Base-by-base conservation (phyloP, 2,888 invertebrate genomes). In the Dorcus hopei region DNA sequence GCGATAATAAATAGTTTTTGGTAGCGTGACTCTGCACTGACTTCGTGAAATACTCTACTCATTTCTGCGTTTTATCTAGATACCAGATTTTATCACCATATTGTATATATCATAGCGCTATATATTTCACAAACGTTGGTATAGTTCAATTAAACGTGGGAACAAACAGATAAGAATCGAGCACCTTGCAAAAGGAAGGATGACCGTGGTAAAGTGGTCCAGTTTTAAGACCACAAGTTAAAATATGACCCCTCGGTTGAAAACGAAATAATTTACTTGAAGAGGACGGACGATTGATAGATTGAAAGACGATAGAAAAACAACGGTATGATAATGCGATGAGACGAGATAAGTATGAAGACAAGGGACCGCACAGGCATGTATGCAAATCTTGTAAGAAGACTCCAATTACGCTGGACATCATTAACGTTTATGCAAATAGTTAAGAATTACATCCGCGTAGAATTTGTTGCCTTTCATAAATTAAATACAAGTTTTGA, bases 71-170 rank as follows among this genome's bases (percentile, higher is more conserved):
- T 49, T 58, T 58, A 58, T 58, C 58, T 52, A 16, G 19, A 58
- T 53, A 49, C 16, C 16, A 49, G 58, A 58, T 58, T 41, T 38
- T 48, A 58, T 58, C 58, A 26, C 11, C 48, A 42, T 49, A 49
- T 58, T 58, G 52, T 58, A 58, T 58, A 58, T 58, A 58, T 58
- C 58, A 58, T 58, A 56, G 55, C 61, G 56, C 61, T 59, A 52
- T 59, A 53, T 58, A 58, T 56, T 54, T 52, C 57, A 61, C 59
- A 59, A 49, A 61, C 50, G 61, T 62, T 62, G 62, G 62, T 59
- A 58, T 43, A 61, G 53, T 61, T 61, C 64, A 62, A 64, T 64
- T 61, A 62, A 56, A 65, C 63, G 65, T 65, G 65, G 65, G 65
- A 65, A 65, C 62, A 52, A 26, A 54, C 19, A 55, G 63, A 63